Percentiles rank a stretch among this genome's conserved stretches.
These are phyloP conservation scores for Anas capensis DNA, from an alignment of 2,797 vertebrate species.

Conservation along the genomic window DNA sequence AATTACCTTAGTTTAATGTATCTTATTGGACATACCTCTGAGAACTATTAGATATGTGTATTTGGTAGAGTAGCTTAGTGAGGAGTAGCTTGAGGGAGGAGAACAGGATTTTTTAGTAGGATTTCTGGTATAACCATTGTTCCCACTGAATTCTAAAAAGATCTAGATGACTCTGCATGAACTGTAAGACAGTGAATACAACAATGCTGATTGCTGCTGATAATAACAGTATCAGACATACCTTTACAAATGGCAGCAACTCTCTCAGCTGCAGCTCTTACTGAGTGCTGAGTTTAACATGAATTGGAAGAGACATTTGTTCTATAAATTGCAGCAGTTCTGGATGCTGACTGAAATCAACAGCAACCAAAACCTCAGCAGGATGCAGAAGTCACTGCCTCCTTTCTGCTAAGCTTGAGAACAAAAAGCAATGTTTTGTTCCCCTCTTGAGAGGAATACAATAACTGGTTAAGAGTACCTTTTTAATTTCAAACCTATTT, in stretches of 20 bases:
- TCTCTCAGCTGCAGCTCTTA: not conserved
- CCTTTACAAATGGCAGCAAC: not conserved
- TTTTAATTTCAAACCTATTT: not conserved
- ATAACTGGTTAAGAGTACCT: not conserved
- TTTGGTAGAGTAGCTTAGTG: not conserved
- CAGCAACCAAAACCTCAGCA: constrained; percentile 58
- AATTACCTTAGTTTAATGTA: not conserved
- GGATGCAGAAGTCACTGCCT: not conserved
- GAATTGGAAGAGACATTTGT: not conserved
- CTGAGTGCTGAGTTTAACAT: accelerated
- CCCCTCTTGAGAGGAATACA: not conserved
- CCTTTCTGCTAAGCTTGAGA: constrained; percentile 21
- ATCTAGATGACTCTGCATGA: not conserved
- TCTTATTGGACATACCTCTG: not conserved
- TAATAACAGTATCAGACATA: not conserved
- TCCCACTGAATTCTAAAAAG: not conserved
- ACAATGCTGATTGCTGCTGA: not conserved
- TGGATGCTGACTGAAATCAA: constrained; percentile 30
- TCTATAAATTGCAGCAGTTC: not conserved
- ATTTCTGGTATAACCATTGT: not conserved
- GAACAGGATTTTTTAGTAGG: not conserved
- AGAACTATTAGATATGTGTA: not conserved
- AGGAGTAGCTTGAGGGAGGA: not conserved
- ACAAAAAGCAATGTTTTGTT: constrained; percentile 6
- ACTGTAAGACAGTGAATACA: not conserved